Percentiles rank a stretch among this genome's conserved stretches.
phyloP scores from a whole-genome alignment of 2,797 vertebrate species.

The Acestrorhynchus altus region DNA sequence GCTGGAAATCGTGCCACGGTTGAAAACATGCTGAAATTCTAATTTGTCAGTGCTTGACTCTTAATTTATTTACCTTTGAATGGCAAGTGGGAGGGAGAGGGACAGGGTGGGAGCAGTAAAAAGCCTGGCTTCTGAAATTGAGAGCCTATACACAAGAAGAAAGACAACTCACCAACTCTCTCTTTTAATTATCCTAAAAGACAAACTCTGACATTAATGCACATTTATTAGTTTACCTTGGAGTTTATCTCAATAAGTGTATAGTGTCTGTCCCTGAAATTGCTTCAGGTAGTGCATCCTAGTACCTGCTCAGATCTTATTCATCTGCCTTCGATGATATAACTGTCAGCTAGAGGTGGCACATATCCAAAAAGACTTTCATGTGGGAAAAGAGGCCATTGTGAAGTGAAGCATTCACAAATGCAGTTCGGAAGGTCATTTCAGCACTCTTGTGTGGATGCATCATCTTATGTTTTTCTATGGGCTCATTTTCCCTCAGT shows the following conservation, averaged over 20 bases:
- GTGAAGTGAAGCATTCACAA: neutral
- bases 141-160: neutral
- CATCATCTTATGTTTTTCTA: neutral
- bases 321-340: neutral
- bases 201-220: constrained; percentile 34
- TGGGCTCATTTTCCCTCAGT: neutral
- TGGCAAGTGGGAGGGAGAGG: constrained; percentile 54
- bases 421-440: neutral
- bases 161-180: constrained; percentile 67
- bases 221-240: neutral
- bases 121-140: neutral
- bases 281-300: neutral
- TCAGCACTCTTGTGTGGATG: neutral
- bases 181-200: constrained; percentile 81
- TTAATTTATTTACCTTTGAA: constrained; percentile 86
- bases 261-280: neutral
- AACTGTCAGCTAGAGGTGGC: neutral
- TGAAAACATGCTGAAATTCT: constrained; percentile 77
- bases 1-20: constrained; percentile 71
- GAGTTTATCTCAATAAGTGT: neutral
- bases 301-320: neutral
- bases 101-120: neutral
- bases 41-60: constrained; percentile 84
- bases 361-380: neutral
- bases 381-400: neutral